Evolutionary conservation across 2,113 vertebrate species (phyloP).

Genomic region (Pelvicachromis taeniatus): DNA sequence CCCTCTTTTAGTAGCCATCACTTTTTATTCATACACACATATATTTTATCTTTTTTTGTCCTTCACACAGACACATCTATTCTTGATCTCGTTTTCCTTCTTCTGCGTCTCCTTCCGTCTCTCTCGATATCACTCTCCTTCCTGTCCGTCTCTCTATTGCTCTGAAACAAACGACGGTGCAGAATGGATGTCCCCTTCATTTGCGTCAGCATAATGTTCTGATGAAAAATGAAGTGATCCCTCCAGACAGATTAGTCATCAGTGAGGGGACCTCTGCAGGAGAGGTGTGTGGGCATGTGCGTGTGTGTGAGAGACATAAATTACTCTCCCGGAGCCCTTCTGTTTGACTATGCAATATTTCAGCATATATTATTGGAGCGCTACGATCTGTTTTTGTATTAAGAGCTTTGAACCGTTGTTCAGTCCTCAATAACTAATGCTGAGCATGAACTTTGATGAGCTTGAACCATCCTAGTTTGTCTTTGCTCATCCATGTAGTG

Average conservation of each 20-base stretch:
- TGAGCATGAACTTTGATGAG: constrained; percentile 17
- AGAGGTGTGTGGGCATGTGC: neutral
- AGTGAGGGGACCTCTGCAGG: constrained; percentile 42
- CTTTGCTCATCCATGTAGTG: neutral
- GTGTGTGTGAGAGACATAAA: constrained; percentile 21
- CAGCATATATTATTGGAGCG: constrained; percentile 36
- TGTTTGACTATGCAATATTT: constrained; percentile 52
- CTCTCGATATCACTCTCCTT: neutral
- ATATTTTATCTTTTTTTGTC: neutral
- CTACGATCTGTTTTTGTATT: constrained; percentile 10
- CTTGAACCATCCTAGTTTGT: constrained; percentile 12
- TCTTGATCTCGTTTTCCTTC: neutral
- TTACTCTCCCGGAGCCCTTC: constrained; percentile 16
- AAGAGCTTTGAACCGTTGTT: constrained; percentile 30
- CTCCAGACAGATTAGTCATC: constrained; percentile 64
- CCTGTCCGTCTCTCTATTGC: neutral
- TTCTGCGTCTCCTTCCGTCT: neutral
- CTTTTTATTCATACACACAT: neutral
- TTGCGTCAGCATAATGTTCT: constrained; percentile 56
- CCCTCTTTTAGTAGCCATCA: neutral
- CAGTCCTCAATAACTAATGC: constrained; percentile 15
- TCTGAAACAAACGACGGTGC: constrained; percentile 43
- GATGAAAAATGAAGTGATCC: constrained; percentile 71
- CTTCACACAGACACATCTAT: neutral
- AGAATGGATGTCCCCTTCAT: constrained; percentile 66